Evolutionary conservation across 2,113 vertebrate species (phyloP).

Genomic region (Parus major): DNA sequence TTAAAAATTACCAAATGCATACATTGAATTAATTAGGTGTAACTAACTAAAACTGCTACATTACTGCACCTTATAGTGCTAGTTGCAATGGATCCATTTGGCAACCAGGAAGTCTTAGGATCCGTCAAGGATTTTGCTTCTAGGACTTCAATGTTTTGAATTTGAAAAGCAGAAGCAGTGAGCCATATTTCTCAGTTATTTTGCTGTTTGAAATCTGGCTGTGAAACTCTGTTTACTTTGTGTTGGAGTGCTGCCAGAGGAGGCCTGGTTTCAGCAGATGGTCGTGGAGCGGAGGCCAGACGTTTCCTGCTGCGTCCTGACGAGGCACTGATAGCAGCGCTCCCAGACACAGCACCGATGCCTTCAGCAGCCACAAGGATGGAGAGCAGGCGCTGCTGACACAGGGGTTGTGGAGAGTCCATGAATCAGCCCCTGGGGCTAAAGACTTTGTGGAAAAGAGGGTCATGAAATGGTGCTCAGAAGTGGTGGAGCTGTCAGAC

Average conservation of each 20-base stretch:
- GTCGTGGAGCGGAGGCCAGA: slow-evolving; percentile 20
- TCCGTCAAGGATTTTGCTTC: neutral
- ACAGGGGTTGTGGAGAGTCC: neutral
- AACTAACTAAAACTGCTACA: neutral
- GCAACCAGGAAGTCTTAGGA: neutral
- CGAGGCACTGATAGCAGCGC: neutral
- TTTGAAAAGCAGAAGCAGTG: slow-evolving; percentile 3
- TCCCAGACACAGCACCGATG: neutral
- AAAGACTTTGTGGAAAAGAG: neutral
- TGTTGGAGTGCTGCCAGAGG: neutral
- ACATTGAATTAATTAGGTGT: neutral
- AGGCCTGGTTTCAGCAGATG: slow-evolving; percentile 63
- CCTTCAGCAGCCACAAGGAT: neutral
- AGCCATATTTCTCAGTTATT: slow-evolving; percentile 54
- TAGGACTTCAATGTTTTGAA: neutral
- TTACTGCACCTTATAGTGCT: neutral
- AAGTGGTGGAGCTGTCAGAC: neutral
- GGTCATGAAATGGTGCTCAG: neutral
- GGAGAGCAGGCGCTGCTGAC: neutral
- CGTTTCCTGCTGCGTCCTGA: slow-evolving; percentile 43
- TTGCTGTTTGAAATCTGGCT: slow-evolving; percentile 57
- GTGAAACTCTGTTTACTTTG: slow-evolving; percentile 54
- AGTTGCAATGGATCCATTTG: neutral
- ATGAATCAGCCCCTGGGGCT: neutral
- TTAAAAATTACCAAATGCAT: neutral